Percentiles rank a stretch among this genome's conserved stretches.
Evolutionary conservation across 1,140 invertebrate genomes (phyloP).

Genomic region (Gonatopus flavifemur): DNA sequence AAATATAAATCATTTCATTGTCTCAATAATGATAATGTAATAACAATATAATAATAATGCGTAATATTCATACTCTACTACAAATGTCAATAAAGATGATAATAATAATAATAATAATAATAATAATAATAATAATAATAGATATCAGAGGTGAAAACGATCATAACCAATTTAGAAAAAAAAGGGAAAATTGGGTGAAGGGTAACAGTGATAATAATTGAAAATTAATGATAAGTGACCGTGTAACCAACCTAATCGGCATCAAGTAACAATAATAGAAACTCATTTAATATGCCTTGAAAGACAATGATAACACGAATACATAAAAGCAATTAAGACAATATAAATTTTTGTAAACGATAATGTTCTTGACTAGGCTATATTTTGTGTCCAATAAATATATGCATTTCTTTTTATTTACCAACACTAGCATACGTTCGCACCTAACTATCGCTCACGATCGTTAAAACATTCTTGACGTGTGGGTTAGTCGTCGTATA

Average conservation of each 20-base stretch:
- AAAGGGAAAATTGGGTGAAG: conserved; percentile 19
- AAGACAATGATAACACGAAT: conserved; percentile 21
- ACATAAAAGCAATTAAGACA: conserved; percentile 22
- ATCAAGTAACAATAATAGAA: conserved; percentile 25
- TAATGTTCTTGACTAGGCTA: conserved; percentile 47
- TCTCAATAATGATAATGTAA: no score
- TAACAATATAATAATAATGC: no score
- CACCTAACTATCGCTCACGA: neutral
- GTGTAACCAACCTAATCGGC: conserved; percentile 20
- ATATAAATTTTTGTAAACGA: conserved; percentile 28
- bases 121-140: conserved; percentile 21
- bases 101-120: conserved; percentile 22
- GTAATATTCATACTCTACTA: no score
- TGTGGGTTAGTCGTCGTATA: conserved; percentile 29
- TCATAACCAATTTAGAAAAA: conserved; percentile 25
- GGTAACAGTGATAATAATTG: conserved; percentile 20
- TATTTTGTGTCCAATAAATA: no score
- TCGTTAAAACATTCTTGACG: neutral
- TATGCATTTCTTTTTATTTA: neutral
- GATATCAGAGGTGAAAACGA: conserved; percentile 23
- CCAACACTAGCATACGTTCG: neutral
- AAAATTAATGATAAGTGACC: conserved; percentile 12
- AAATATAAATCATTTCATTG: no score
- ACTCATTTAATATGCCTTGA: conserved; percentile 20
- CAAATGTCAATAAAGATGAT: no score